Evolutionary conservation across 2,888 invertebrate genomes (phyloP), one percentile per base, ranked within the genome.

Genomic region (Tiliacea citrago): DNA sequence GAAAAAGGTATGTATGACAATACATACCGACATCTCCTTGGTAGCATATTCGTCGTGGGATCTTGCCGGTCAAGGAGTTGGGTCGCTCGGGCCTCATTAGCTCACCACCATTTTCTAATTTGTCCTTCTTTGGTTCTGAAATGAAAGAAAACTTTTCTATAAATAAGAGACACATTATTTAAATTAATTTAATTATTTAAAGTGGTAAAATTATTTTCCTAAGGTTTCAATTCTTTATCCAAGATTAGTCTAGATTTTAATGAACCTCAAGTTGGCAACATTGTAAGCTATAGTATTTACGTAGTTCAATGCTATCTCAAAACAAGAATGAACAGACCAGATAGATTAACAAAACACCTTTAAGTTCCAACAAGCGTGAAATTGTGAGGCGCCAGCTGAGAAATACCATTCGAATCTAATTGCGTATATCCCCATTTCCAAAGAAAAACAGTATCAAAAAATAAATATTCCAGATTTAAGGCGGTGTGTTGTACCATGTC

Each of bases 51-150:
- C 98, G 97, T 91, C 98, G 97, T 89, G 98, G 97, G 88, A 98
- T 96, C 93, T 98, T 98, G 88, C 97, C 98, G 87, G 98, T 97
- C 93, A 98, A 97, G 85, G 98, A 98, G 93, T 98, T 98, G 84
- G 98, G 98, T 91, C 98, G 97, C 96, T 98, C 98, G 79, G 98
- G 97, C 96, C 98, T 95, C 95, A 97, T 92, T 89, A 93, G 87
- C 88, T 95, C 95, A 86, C 94, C 95, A 90, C 97, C 97, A 92
- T 95, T 97, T 95, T 98, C 98, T 97, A 98, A 98, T 97, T 98
- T 98, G 97, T 98, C 98, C 97, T 98, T 98, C 97, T 98, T 98
- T 97, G 98, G 98, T 97, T 98, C 98, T 98, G 97, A 53, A 97
- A 97, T 91, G 85, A 93, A 94, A 92, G 88, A 82, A 88, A 88